Base-by-base conservation (phyloP, 2,113 vertebrate genomes). In the Colinus virginianus region DNA sequence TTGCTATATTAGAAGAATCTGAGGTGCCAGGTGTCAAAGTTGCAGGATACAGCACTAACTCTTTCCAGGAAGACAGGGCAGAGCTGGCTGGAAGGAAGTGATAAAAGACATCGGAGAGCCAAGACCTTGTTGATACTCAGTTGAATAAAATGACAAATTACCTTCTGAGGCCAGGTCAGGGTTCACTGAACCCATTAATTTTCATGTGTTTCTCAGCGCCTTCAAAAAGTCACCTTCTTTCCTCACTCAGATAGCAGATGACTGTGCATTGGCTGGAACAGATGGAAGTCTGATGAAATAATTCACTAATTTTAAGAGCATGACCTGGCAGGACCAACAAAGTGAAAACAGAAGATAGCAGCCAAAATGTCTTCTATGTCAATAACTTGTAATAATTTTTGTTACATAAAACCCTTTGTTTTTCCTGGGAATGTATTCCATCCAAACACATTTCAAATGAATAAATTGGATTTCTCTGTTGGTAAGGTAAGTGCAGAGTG, bases 221-320 rank as follows among this genome's bases (percentile, higher is more conserved):
- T 90, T 23, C n/a, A 79, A 72, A 72, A 82, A 77, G 53, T 62
- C 20, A 68, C 28, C 61, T 82, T 87, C 43, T 84, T 89, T 82
- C 36, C 15, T 42, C 10, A 14, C 13, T 69, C 32, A 5, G 23
- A 45, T 8, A 8, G 63, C 55, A 72, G 63, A 66, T 82, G 58
- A 32, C 17, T 43, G 9, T 72, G 51, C 34, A 75, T 42, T 82
- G 58, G 12, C 67, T 87, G 59, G 43, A 43, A 64, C 16, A 56
- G 75, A 84, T 87, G 7, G 20, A 90, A 62, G 84, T 93, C 30
- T 82, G n/a, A 64, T 95, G 59, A 90, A 94, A 91, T 72, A 76
- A 62, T 20, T 89, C 51, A 23, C 48, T 76, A 13, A 85, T 84
- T 78, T 90, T 68, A 68, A 87, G 75, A 79, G 48, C 78, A n/a